phyloP scores from a whole-genome alignment of 2,888 invertebrate species.

The Hydriomena furcata region DNA sequence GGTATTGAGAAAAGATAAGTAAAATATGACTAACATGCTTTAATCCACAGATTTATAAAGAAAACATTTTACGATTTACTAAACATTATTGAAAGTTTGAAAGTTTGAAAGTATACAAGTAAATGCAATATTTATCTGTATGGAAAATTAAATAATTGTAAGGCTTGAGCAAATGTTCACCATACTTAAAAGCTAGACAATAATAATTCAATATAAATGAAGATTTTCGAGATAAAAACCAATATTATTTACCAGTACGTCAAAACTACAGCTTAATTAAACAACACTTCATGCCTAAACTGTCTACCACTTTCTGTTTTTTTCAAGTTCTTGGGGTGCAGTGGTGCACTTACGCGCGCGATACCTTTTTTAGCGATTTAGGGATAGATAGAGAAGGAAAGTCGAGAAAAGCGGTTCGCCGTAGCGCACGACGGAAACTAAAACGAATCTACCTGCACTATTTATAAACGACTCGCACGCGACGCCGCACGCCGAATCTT shows the following conservation, averaged over 20 bases:
- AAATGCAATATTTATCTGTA: too few species aligned
- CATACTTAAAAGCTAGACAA: too few species aligned
- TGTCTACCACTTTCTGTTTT: not conserved
- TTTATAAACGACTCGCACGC: conserved; percentile 29
- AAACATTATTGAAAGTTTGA: too few species aligned
- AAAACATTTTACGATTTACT: too few species aligned
- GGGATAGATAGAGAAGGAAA: not conserved
- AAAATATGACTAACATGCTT: too few species aligned
- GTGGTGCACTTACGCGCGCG: not conserved
- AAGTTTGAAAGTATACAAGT: too few species aligned
- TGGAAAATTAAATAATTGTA: too few species aligned
- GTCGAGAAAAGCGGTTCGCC: conserved; percentile 11
- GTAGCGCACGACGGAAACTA: conserved; percentile 20
- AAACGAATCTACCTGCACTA: conserved; percentile 30
- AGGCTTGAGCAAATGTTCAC: too few species aligned
- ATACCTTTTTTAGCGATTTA: not conserved
- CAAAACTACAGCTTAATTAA: not conserved
- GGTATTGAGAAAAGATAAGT: too few species aligned
- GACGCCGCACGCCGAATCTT: conserved; percentile 12
- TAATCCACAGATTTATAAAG: too few species aligned
- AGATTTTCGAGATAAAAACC: not conserved
- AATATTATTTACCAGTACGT: conserved; percentile 1
- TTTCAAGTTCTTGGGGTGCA: not conserved
- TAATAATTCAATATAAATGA: too few species aligned
- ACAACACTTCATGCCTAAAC: conserved; percentile 11